These are phyloP conservation scores for Nymphalis polychloros DNA, from an alignment of 2,888 invertebrate species.

Conservation along the genomic window DNA sequence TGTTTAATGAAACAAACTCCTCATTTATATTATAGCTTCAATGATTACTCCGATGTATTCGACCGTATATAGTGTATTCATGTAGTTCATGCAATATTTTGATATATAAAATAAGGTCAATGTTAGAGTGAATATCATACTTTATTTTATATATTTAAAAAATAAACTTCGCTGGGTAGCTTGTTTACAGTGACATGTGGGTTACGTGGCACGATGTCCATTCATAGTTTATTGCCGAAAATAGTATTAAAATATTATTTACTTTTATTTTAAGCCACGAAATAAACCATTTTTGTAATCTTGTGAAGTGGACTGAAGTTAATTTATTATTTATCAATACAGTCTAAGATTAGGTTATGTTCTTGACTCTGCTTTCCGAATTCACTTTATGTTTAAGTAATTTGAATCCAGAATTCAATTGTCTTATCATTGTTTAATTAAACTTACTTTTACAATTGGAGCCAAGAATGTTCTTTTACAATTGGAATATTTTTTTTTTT, in stretches of 20 bases:
- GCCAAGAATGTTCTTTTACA: too few relatives aligned
- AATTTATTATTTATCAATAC: conserved; percentile 4
- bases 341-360: background rate
- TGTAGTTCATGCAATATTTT: background rate
- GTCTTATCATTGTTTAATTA: too few relatives aligned
- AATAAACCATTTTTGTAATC: conserved; percentile 6
- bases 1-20: too few relatives aligned
- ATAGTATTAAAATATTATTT: conserved; percentile 19
- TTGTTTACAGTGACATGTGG: conserved; percentile 27
- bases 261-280: conserved; percentile 9
- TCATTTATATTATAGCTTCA: too few relatives aligned
- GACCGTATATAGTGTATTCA: background rate
- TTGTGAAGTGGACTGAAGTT: background rate
- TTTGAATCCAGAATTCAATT: background rate
- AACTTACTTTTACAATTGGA: too few relatives aligned
- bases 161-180: conserved; percentile 15
- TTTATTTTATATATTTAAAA: conserved; percentile 20
- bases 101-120: background rate
- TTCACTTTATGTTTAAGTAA: background rate
- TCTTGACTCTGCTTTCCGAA: background rate
- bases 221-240: conserved; percentile 25
- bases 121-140: background rate
- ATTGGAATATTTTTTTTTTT: too few relatives aligned
- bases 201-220: conserved; percentile 17
- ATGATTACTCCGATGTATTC: background rate